Percentiles rank a stretch among this genome's conserved stretches.
Conservation (phyloP, 2,888 invertebrate species). For the Amiota mariae region DNA sequence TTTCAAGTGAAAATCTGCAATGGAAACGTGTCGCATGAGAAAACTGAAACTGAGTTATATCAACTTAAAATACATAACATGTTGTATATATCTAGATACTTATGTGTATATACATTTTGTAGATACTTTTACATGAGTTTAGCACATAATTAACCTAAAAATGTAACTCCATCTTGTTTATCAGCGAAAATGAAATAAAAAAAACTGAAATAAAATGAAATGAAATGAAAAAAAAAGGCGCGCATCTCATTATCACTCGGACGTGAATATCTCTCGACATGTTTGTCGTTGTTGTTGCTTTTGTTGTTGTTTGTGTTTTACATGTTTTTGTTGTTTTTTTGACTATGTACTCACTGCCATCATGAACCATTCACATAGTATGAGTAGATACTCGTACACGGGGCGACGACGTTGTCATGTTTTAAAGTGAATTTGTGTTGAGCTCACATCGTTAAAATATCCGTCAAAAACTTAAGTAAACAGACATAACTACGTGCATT, state of each 20-base stretch:
- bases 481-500: slow-evolving; percentile 67
- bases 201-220: slow-evolving; percentile 49
- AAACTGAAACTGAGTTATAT: slow-evolving; percentile 36
- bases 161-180: slow-evolving; percentile 69
- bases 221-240: slow-evolving; percentile 49
- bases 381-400: slow-evolving; percentile 48
- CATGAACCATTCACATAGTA: slow-evolving; percentile 37
- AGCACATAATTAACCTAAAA: slow-evolving; percentile 72
- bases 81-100: slow-evolving; percentile 36
- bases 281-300: slow-evolving; percentile 59
- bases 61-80: slow-evolving; percentile 32
- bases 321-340: slow-evolving; percentile 13
- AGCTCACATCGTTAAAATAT: slow-evolving; percentile 70
- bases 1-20: too few species aligned
- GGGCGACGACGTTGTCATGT: slow-evolving; percentile 2
- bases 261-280: slow-evolving; percentile 68
- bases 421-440: slow-evolving; percentile 68
- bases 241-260: slow-evolving; percentile 71
- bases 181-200: slow-evolving; percentile 52
- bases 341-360: not conserved
- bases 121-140: slow-evolving; percentile 57
- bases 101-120: slow-evolving; percentile 27
- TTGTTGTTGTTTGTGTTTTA: slow-evolving; percentile 33
- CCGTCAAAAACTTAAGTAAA: slow-evolving; percentile 70
- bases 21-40: too few species aligned